These are phyloP conservation scores for Urocitellus parryii DNA, from an alignment of 2,113 vertebrate species.

Conservation along the genomic window DNA sequence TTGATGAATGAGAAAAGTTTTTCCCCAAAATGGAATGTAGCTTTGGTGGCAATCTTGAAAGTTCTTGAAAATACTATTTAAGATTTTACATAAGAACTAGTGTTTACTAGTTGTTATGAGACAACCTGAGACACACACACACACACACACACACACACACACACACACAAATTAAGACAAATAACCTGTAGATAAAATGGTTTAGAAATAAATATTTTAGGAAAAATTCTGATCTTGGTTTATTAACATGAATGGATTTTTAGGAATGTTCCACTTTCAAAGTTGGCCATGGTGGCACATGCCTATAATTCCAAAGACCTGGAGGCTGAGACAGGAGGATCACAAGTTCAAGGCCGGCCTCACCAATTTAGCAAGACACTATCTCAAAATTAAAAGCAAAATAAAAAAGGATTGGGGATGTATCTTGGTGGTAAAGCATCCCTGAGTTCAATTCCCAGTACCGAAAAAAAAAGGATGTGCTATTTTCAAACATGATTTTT, in stretches of 20 bases:
- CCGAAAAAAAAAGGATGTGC: too few relatives aligned
- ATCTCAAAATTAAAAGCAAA: too few relatives aligned
- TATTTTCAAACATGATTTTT: too few relatives aligned
- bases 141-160: not conserved
- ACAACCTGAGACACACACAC: not conserved
- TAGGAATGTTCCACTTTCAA: conserved; percentile 35
- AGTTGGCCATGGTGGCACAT: too few relatives aligned
- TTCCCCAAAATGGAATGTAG: conserved; percentile 31
- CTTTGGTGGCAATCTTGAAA: conserved; percentile 35
- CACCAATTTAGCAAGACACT: too few relatives aligned
- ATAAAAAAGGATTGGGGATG: too few relatives aligned
- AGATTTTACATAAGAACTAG: conserved; percentile 39
- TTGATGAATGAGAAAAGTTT: conserved; percentile 34
- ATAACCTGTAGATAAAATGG: not conserved
- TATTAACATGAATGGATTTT: conserved; percentile 44
- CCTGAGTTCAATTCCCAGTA: too few relatives aligned
- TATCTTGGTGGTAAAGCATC: too few relatives aligned
- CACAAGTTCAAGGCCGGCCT: too few relatives aligned
- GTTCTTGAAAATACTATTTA: conserved; percentile 13
- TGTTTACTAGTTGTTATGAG: too few relatives aligned
- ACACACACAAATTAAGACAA: not conserved
- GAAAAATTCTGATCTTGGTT: conserved; percentile 34
- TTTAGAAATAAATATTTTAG: conserved; percentile 44
- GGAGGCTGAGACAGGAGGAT: too few relatives aligned
- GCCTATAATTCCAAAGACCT: too few relatives aligned